phyloP scores from a whole-genome alignment of 2,888 invertebrate species.

The Pyrgus malvae region DNA sequence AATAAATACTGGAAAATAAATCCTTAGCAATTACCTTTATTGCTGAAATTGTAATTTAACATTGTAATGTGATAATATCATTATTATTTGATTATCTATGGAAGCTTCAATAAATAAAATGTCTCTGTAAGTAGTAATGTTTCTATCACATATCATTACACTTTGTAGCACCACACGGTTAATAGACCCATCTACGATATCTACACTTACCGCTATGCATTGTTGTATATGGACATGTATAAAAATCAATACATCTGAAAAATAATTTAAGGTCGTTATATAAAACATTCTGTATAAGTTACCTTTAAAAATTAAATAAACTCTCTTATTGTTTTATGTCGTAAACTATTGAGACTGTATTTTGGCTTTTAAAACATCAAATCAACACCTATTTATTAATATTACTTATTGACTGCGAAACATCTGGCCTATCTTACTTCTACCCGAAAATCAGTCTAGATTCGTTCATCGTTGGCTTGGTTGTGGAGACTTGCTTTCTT shows the following conservation, averaged over 20 bases:
- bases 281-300: constrained; percentile 78
- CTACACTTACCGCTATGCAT: constrained; percentile 77
- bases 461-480: constrained; percentile 67
- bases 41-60: constrained; percentile 60
- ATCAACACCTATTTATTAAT: constrained; percentile 64
- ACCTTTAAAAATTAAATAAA: constrained; percentile 80
- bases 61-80: constrained; percentile 65
- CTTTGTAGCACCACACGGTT: constrained; percentile 80
- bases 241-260: constrained; percentile 81
- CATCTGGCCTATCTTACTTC: constrained; percentile 72
- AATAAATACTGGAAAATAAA: constrained; percentile 56
- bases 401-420: constrained; percentile 71
- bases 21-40: constrained; percentile 64
- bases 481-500: constrained; percentile 52
- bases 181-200: constrained; percentile 77
- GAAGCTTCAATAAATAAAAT: constrained; percentile 80
- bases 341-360: constrained; percentile 74
- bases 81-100: constrained; percentile 76
- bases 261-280: constrained; percentile 78
- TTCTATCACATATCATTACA: constrained; percentile 81
- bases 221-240: constrained; percentile 79
- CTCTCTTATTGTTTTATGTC: constrained; percentile 74
- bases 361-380: constrained; percentile 72
- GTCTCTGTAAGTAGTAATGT: constrained; percentile 79
- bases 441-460: constrained; percentile 80